Evolutionary conservation across 1,140 invertebrate genomes (phyloP), one percentile per base, ranked within the genome.

Genomic region (Listronotus bonariensis): DNA sequence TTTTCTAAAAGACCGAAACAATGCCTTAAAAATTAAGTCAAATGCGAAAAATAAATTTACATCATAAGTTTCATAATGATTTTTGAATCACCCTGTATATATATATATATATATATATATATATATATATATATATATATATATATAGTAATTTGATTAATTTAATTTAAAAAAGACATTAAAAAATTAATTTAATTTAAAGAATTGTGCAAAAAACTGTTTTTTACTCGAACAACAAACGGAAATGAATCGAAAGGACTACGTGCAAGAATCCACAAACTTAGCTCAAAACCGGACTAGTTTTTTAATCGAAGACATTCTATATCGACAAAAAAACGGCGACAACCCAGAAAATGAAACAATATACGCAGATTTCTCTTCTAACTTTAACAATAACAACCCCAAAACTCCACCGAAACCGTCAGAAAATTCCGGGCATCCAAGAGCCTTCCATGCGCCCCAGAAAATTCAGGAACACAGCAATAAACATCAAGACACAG

Each of bases 281-380:
- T 58, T 64, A 18, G 49, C 67, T 32, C 71, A 70, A 53, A 74
- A 72, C 40, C 80, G 82, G 67, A 89, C 88, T 1, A 89, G 90
- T 11, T 90, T 92, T 78, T 81, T 92, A 62, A 91, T 93, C 69
- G 88, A 93, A 71, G 91, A 93, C 70, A 93, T 93, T 57, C 78
- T 92, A 1, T 89, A 88, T 60, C 82, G 89, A 41, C 82, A 86
- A 14, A 85, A 82, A 79, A 80, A 71, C 55, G 82, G 78, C 45
- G 74, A 71, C 17, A 42, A 45, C 10, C 1, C 32, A 10, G 36
- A 32, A 9, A 48, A 26, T 34, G 38, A 42, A 14, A 43, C 55
- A 9, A 6, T 52, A 8, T 62, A 58, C 42, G 15, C 8, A 14
- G 32, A 57, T 43, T 63, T 43, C 40, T 17, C n/a, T 34, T 8